Evolutionary conservation across 2,888 invertebrate species (phyloP), one percentile per base, ranked within the genome.

Genomic region (Diploptera punctata): DNA sequence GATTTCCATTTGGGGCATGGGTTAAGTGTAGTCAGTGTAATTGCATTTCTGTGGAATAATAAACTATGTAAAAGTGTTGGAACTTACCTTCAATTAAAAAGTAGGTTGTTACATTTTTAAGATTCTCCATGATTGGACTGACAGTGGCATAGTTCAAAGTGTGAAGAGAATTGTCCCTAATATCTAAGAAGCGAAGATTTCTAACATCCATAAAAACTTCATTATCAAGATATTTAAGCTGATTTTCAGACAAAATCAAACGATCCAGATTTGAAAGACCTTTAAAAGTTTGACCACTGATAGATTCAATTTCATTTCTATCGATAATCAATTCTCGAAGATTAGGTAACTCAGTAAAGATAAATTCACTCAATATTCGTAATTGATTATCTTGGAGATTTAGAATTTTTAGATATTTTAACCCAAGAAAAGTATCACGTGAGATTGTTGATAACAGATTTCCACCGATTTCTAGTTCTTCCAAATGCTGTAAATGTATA

Each of bases 381-480:
- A 95, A 88, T 79, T 88, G 87, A 81, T 95, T 95, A 77, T 86
- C 86, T 75, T 91, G 89, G 77, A 95, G 84, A 82, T 93, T 92
- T 77, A 95, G 86, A 80, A 89, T 87, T 81, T 88, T 88, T 77
- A 95, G 85, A 81, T 90, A 90, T 62, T 89, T 89, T 80, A 95
- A 84, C 60, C 94, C 94, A 78, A 89, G 87, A 83, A 94, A 94
- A 75, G 91, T 91, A 79, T 92, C 91, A 75, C 90, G 88, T 75
- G 92, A 92, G 24, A 75, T 49, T 0, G 67, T 83, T 10, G 88
- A 90, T 73, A 98, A 84, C 67, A 90, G 90, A 82, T 97, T 98
- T 80, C 93, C 93, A 81, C 96, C 97, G 38, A 98, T 84, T 82
- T 98, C 97, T 79, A 98, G 84, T 72, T 90, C 88, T 80, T 91